Evolutionary conservation across 2,113 vertebrate genomes (phyloP), one percentile per base, ranked within the genome.

Genomic region (Plecotus auritus): DNA sequence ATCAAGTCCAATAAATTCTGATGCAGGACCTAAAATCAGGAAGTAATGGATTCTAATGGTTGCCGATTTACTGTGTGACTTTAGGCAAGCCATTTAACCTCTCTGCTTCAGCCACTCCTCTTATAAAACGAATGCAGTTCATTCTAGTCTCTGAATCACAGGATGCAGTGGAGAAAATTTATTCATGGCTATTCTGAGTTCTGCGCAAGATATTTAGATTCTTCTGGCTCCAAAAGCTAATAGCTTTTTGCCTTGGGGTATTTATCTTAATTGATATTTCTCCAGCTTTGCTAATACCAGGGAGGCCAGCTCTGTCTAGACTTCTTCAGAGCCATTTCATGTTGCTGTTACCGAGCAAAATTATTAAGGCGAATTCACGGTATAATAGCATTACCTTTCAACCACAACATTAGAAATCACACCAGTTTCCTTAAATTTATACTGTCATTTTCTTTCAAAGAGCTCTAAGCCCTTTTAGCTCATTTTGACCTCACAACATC

Each of bases 231-330:
- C 26, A 90, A 92, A 90, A 95, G 20, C 78, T 95, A 94, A 93
- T 90, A 78, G 72, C 12, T 45, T 91, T 91, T 93, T 94, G 96
- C 84, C 92, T 96, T 67, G 1, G 81, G 87, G 51, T 87, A 85
- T 93, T 94, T 91, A 90, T 94, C 72, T 92, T 95, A 97, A 96
- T 84, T 95, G 94, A 80, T 94, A 96, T 94, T 95, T 95, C 91
- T 92, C 77, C 64, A 90, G 88, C 42, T 93, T 95, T 90, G 30
- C 93, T 92, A 92, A 95, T 47, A 85, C 76, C 61, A 92, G 56
- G 30, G 93, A 94, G 92, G 74, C 54, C 2, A 64, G 69, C 61
- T 64, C 30, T 93, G 92, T 90, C 93, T 95, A 94, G 87, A 95
- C 77, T 85, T 91, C 70, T 73, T 90, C 69, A 93, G 92, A 28